These are phyloP conservation scores for Drosophila greeni DNA, from an alignment of 2,888 invertebrate species.

Conservation along the genomic window DNA sequence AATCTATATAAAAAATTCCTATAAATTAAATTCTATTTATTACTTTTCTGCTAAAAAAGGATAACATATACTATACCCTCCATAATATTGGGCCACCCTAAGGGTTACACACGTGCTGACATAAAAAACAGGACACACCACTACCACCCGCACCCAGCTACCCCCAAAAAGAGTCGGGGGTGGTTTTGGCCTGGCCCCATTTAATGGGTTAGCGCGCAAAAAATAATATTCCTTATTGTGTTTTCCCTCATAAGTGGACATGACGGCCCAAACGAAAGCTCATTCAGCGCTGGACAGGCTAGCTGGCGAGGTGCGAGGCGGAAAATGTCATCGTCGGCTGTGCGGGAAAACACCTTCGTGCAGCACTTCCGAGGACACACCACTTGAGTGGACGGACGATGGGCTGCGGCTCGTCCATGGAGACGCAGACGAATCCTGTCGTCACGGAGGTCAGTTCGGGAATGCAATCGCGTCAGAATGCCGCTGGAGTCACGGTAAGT, in stretches of 20 bases:
- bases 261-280: slow-evolving; percentile 36
- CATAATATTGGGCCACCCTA: slow-evolving; percentile 28
- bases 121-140: slow-evolving; percentile 3
- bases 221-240: slow-evolving; percentile 43
- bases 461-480: slow-evolving; percentile 51
- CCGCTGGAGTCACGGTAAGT: slow-evolving; percentile 44
- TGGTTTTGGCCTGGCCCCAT: slow-evolving; percentile 17
- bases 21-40: too few species aligned
- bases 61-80: background rate
- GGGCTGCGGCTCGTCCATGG: slow-evolving; percentile 76
- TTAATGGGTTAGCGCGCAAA: slow-evolving; percentile 48
- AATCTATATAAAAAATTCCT: too few species aligned
- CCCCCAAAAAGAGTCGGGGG: slow-evolving; percentile 12
- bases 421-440: slow-evolving; percentile 57
- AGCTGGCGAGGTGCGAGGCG: slow-evolving; percentile 30
- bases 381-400: slow-evolving; percentile 52
- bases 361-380: slow-evolving; percentile 26
- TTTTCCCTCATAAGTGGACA: slow-evolving; percentile 48
- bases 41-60: background rate
- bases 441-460: slow-evolving; percentile 38
- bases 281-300: slow-evolving; percentile 59
- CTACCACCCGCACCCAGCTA: background rate
- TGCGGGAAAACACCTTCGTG: slow-evolving; percentile 26
- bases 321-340: slow-evolving; percentile 30
- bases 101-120: slow-evolving; percentile 24